phyloP scores from a whole-genome alignment of 2,888 invertebrate species.

The Acholoe squamosa region DNA sequence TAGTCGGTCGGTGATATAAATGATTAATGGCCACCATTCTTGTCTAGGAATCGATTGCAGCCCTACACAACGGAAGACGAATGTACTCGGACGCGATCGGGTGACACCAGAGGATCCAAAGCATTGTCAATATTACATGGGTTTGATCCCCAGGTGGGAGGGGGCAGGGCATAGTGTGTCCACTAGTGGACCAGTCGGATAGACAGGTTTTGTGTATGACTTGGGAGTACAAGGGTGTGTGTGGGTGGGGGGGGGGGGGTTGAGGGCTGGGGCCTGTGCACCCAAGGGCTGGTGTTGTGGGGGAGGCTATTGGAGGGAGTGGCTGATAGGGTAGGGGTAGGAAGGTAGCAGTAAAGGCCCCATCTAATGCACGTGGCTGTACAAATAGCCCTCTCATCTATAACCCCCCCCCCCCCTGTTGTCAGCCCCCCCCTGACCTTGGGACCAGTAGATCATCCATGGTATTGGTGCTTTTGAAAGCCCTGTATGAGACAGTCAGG shows the following conservation, averaged over 20 bases:
- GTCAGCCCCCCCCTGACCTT: background rate
- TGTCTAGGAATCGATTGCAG: background rate
- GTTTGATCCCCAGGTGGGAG: constrained; percentile 12
- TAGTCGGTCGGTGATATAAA: constrained; percentile 9
- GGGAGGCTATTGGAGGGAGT: too few relatives aligned
- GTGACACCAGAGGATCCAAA: background rate
- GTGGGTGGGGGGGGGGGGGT: too few relatives aligned
- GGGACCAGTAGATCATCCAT: background rate
- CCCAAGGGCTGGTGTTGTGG: too few relatives aligned
- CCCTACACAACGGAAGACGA: constrained; percentile 16
- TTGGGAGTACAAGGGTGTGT: background rate
- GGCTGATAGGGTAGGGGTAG: background rate
- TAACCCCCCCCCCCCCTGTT: background rate
- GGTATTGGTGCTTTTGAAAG: background rate
- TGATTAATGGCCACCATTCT: constrained; percentile 10
- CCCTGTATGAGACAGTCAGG: background rate
- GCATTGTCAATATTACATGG: constrained; percentile 41
- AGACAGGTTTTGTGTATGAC: background rate
- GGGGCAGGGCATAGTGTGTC: background rate
- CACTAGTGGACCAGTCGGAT: background rate
- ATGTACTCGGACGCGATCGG: background rate
- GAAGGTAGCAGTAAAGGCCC: background rate
- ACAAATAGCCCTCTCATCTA: constrained; percentile 1
- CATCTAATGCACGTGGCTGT: background rate
- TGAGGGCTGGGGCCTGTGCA: too few relatives aligned